These are phyloP conservation scores for Chamaea fasciata DNA, from an alignment of 2,113 vertebrate genomes.

Conservation along the genomic window DNA sequence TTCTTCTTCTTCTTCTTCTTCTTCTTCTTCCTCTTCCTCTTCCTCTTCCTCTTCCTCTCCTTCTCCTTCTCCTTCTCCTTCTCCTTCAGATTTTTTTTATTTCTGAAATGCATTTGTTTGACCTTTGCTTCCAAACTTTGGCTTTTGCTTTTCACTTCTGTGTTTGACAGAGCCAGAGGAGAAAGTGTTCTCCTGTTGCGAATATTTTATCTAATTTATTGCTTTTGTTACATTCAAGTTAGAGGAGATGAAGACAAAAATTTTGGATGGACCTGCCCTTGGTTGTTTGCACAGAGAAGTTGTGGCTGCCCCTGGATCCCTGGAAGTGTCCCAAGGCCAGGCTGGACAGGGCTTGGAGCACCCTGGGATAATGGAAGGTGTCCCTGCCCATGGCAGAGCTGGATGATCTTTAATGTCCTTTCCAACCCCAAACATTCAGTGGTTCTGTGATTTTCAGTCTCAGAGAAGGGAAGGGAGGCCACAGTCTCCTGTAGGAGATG, in stretches of 20 bases:
- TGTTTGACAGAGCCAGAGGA: not conserved
- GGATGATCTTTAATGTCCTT: not conserved
- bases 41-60: not conserved
- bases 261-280: not conserved
- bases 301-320: not conserved
- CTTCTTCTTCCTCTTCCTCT: not conserved
- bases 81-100: not conserved
- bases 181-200: not conserved
- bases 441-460: not conserved
- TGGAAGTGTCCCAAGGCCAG: not conserved
- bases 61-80: not conserved
- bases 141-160: not conserved
- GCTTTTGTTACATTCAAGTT: not conserved
- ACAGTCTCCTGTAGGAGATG: not conserved
- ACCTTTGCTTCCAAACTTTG: not conserved
- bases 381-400: not conserved
- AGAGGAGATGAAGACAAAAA: not conserved
- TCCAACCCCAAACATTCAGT: not conserved
- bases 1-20: too few species aligned
- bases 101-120: not conserved
- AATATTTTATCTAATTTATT: not conserved
- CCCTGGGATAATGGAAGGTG: accelerated
- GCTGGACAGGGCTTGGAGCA: accelerated
- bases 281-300: not conserved
- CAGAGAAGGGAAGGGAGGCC: not conserved